Base-by-base conservation (phyloP, 2,113 vertebrate genomes). In the Dasyornis broadbenti region DNA sequence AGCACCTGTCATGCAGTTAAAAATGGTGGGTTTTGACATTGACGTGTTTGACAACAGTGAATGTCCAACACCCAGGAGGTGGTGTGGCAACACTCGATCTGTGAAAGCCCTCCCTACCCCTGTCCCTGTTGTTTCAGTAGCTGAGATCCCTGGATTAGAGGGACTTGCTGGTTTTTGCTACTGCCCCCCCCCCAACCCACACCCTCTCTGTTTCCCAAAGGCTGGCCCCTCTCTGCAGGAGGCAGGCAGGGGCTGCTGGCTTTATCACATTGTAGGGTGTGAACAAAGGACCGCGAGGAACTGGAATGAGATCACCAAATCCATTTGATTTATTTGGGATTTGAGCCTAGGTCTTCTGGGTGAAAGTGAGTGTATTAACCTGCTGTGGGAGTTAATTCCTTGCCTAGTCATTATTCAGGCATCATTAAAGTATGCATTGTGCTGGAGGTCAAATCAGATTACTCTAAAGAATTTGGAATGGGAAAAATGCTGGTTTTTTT, bases 381-480 rank as follows among this genome's bases (percentile, higher is more conserved):
- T 40, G 9, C 61, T 39, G 86, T 72, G 82, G 93, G 80, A 88
- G 82, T 90, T 96, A 96, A 96, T 94, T 95, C 95, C 79, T 92
- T 92, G 71, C 93, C 93, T 63, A 89, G 86, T 86, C 77, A 75
- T 94, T 93, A 86, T 95, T 95, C 79, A 83, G 85, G 93, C 92
- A 53, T 77, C 93, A 81, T 93, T 96, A 81, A 86, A 94, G 88
- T 82, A 71, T 52, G 82, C 90, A 93, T 97, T 96, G 90, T 93
- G 76, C 80, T 94, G 80, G 71, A 92, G 86, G 95, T 92, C 93
- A 93, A 96, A 96, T 93, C 88, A 96, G 96, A 96, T 94, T 78
- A 92, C 65, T 93, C 82, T 86, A 75, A 95, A 96, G 94, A 96
- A 90, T 96, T 78, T 94, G 94, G 94, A 95, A 96, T 96, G 92